phyloP scores from a whole-genome alignment of 2,113 vertebrate genomes.

The Nestor notabilis region DNA sequence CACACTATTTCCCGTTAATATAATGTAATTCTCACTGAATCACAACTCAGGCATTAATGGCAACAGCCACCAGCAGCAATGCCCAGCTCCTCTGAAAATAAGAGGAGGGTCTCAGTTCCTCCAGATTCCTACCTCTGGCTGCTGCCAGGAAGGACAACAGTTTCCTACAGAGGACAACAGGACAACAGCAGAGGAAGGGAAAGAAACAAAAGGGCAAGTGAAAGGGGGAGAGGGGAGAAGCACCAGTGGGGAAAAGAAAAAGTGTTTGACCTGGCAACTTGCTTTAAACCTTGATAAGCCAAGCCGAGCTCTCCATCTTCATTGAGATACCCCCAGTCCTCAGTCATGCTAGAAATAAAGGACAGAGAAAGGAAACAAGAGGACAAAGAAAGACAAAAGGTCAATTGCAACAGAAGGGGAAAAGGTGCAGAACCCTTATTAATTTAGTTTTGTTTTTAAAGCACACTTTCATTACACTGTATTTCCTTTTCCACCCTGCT shows the following conservation, averaged over 20 bases:
- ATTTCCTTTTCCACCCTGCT: not conserved
- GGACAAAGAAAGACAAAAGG: conserved; percentile 60
- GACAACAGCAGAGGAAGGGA: not conserved
- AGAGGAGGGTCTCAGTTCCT: not conserved
- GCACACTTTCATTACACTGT: not conserved
- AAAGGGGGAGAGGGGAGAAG: not conserved
- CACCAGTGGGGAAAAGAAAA: not conserved
- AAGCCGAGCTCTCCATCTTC: conserved; percentile 94
- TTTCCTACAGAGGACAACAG: not conserved
- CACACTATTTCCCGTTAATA: not conserved
- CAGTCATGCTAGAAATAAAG: conserved; percentile 84
- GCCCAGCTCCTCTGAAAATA: fast-evolving
- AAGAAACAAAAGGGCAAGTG: not conserved
- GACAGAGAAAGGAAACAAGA: conserved; percentile 61
- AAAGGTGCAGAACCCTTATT: not conserved
- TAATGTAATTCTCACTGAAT: not conserved
- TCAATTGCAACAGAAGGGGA: not conserved
- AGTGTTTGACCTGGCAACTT: conserved; percentile 89
- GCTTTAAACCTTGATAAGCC: conserved; percentile 94
- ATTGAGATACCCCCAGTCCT: conserved; percentile 91
- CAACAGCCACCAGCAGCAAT: not conserved
- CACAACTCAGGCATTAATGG: not conserved
- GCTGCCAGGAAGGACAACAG: not conserved
- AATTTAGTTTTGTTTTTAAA: not conserved
- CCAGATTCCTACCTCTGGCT: not conserved